Evolutionary conservation across 2,888 invertebrate genomes (phyloP).

Genomic region (Tortricodes alternella): DNA sequence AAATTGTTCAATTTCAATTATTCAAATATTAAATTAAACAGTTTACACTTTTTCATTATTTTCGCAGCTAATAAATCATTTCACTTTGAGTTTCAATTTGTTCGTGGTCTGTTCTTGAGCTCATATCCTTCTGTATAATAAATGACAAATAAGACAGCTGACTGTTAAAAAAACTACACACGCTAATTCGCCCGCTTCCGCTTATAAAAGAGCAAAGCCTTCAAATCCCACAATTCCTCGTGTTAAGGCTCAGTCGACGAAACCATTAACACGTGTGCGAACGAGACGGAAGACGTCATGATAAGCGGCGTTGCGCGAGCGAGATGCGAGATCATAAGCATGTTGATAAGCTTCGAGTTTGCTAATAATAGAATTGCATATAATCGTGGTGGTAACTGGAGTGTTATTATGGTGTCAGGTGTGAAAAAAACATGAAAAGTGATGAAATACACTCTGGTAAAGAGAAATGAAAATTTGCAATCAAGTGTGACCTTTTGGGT

Average conservation of each 20-base stretch:
- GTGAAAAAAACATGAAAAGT: neutral
- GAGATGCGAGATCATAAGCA: neutral
- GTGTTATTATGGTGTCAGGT: constrained; percentile 9
- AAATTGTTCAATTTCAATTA: too few species aligned
- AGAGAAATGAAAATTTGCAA: too few species aligned
- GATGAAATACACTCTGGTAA: neutral
- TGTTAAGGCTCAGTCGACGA: constrained; percentile 22
- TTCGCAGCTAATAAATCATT: too few species aligned
- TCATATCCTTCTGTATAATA: too few species aligned
- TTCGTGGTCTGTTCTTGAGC: too few species aligned
- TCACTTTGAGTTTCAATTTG: too few species aligned
- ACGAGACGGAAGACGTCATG: constrained; percentile 17
- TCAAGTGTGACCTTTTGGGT: too few species aligned
- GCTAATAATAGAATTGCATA: constrained; percentile 24
- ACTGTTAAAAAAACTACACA: too few species aligned
- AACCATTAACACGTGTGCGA: constrained; percentile 25
- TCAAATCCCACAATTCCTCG: neutral
- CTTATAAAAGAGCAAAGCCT: constrained; percentile 7
- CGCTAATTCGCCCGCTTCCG: constrained; percentile 1
- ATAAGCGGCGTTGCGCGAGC: constrained; percentile 15
- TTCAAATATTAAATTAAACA: too few species aligned
- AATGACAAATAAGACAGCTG: too few species aligned
- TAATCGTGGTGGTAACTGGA: neutral
- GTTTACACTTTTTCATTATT: too few species aligned
- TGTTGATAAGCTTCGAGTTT: constrained; percentile 20